Conservation (phyloP, 1,140 invertebrate species). For the Manduca sexta region DNA sequence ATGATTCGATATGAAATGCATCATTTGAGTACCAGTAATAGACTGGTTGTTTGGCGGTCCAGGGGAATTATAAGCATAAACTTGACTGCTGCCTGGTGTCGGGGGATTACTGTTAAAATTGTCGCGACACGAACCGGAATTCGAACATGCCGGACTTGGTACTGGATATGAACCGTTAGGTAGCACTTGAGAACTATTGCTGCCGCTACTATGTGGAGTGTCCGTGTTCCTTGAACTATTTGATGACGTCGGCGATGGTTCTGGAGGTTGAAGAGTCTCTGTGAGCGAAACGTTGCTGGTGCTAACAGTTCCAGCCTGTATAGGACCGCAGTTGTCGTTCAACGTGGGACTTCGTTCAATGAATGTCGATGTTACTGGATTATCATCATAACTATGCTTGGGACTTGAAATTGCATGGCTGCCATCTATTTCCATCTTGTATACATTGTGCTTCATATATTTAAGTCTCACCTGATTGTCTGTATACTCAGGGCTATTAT, state of each 20-base stretch:
- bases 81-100: constrained; percentile 47
- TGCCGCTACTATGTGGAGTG: constrained; percentile 59
- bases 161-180: constrained; percentile 56
- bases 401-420: constrained; percentile 70
- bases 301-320: constrained; percentile 83
- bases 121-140: constrained; percentile 54
- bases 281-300: constrained; percentile 82
- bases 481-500: constrained; percentile 34
- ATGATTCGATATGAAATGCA: constrained; percentile 69
- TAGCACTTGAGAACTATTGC: constrained; percentile 49
- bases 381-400: constrained; percentile 75
- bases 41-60: constrained; percentile 44
- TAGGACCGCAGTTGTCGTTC: constrained; percentile 76
- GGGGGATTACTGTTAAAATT: constrained; percentile 60
- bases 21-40: constrained; percentile 55
- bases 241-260: constrained; percentile 70
- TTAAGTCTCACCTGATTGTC: constrained; percentile 46
- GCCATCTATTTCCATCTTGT: constrained; percentile 46
- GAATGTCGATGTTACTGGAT: constrained; percentile 81
- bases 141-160: constrained; percentile 61
- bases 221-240: constrained; percentile 65
- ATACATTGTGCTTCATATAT: constrained; percentile 48
- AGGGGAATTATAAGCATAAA: constrained; percentile 57
- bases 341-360: constrained; percentile 73
- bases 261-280: constrained; percentile 68